Evolutionary conservation across 1,140 invertebrate genomes (phyloP), one percentile per base, ranked within the genome.

Genomic region (Heliconius congener): DNA sequence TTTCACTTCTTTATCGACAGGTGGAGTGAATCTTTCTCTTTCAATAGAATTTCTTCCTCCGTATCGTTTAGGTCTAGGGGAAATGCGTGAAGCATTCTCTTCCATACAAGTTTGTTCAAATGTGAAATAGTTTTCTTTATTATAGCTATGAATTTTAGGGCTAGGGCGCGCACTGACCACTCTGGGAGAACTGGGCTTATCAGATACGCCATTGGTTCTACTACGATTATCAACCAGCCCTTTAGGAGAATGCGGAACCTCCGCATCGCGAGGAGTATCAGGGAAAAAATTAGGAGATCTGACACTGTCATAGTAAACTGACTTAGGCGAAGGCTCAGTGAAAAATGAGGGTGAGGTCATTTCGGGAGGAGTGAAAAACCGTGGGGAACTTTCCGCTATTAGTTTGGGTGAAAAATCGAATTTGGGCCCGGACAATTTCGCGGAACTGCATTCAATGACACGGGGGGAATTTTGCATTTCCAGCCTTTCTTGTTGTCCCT

Each of bases 101-200:
- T 90, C 88, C 42, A 81, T 71, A 66, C 78, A 82, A 1, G 85
- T 85, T 42, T 88, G 87, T 60, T 94, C 93, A 76, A 94, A 94
- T 4, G 90, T 93, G 60, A 94, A 94, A 78, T 94, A 94, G 81
- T 94, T 94, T 73, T 94, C 93, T 79, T 94, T 93, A 82, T 94
- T 94, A 82, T 86, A 88, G 86, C 88, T 93, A 83, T 88, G 86
- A 42, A 94, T 85, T 87, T 93, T 94, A 50, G 93, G 93, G 74
- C 93, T 94, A 52, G 91, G 89, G 83, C 87, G 87, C 71, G 88
- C 87, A 81, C 88, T 93, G 60, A 91, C 60, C 30, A 94, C 78
- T 85, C 90, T 89, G 11, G 94, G 94, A 6, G 94, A 94, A 73
- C 86, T 90, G 8, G 93, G 91, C 82, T 93, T 93, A 66, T 95